Base-by-base conservation (phyloP, 1,140 invertebrate species). In the Dinothrombium tinctorium region DNA sequence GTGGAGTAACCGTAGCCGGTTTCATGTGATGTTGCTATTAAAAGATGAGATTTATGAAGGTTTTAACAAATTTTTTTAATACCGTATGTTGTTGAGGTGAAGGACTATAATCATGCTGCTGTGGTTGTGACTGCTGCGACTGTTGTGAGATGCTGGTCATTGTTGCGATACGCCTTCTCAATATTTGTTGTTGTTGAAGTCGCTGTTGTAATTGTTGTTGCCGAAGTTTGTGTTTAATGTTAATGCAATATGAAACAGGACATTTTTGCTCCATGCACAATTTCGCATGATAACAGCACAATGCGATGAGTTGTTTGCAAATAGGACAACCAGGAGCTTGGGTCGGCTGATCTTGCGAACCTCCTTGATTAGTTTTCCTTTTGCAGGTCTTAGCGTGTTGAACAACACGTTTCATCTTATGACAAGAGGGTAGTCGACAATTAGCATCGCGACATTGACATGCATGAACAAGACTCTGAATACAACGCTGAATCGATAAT, bases 251-350 rank as follows among this genome's bases (percentile, higher is more conserved):
- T 50, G 90, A 89, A 54, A 96, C 89, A 42, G 78, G 74, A 67
- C 89, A 96, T 60, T 92, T 92, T 31, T 71, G 73, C 62, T 89
- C 82, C 59, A 51, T 74, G 66, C 92, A 99, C 65, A 94, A 84
- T 63, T 95, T 98, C 4, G 92, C 90, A 59, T 99, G 92, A 61
- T 94, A 96, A 60, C 86, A 94, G 55, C 92, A 98, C 15, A 98
- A 62, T 4, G 89, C 89, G 53, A 98, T 89, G 22, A 98, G 72
- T 55, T 98, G 92, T 59, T 96, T 96, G 66, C 92, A 99, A 49
- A 96, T 92, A 8, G 84, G 82, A 60, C 92, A 99, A 35, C 79
- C 82, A 8, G 17, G 20, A 14, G 17, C 22, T 14, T 22, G n/a
- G n/a, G 17, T 31, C 7, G 28, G 12, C 9, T 21, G n/a, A n/a